phyloP scores from a whole-genome alignment of 2,888 invertebrate genomes.

The Philaethria dido region DNA sequence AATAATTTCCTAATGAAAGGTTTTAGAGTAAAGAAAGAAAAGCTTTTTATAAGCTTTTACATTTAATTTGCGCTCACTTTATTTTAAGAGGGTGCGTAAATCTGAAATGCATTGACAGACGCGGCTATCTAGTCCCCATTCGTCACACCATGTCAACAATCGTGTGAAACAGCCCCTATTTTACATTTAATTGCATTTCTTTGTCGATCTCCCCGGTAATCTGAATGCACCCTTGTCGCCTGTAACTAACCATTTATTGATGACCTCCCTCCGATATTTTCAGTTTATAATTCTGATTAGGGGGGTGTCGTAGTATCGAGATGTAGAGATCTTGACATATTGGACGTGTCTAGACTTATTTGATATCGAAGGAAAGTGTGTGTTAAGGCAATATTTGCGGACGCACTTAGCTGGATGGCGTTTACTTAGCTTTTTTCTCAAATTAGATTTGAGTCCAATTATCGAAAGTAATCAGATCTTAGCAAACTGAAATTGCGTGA shows the following conservation, averaged over 20 bases:
- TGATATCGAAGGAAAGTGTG: constrained; percentile 73
- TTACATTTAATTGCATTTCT: constrained; percentile 84
- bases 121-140: constrained; percentile 67
- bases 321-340: constrained; percentile 48
- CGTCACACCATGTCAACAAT: constrained; percentile 78
- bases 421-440: constrained; percentile 59
- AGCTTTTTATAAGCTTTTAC: constrained; percentile 18
- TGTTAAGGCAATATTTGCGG: constrained; percentile 71
- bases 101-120: constrained; percentile 56
- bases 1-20: too few relatives aligned
- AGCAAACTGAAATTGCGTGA: not conserved
- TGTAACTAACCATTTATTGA: constrained; percentile 50
- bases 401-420: constrained; percentile 69
- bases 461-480: constrained; percentile 46
- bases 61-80: constrained; percentile 29
- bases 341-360: constrained; percentile 70
- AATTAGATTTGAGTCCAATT: constrained; percentile 50
- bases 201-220: constrained; percentile 80
- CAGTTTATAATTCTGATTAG: constrained; percentile 6
- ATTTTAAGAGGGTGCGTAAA: constrained; percentile 23
- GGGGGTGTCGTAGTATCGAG: constrained; percentile 20
- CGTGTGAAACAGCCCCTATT: constrained; percentile 80
- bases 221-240: constrained; percentile 78
- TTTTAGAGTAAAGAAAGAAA: not conserved
- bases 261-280: constrained; percentile 48